These are phyloP conservation scores for Pantelozetes paolii DNA, from an alignment of 2,888 invertebrate species.

Conservation along the genomic window DNA sequence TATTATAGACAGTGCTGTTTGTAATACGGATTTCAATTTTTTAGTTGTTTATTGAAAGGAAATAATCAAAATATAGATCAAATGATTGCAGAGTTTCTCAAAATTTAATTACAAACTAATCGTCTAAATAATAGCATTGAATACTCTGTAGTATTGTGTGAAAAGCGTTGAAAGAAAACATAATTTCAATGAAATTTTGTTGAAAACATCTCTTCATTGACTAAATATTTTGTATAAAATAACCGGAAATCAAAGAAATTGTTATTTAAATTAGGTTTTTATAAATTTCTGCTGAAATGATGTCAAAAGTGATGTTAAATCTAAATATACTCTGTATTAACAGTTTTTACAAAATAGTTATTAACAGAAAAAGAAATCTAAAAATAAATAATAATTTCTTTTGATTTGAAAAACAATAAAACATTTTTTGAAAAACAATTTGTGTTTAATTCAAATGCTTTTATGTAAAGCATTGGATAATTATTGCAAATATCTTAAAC, in stretches of 20 bases:
- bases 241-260: conserved; percentile 12
- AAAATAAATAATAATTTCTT: too few relatives aligned
- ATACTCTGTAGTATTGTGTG: not conserved
- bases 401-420: too few relatives aligned
- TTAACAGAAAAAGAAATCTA: too few relatives aligned
- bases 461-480: too few relatives aligned
- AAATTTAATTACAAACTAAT: conserved; percentile 31
- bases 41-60: not conserved
- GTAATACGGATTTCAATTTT: not conserved
- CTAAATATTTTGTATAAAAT: not conserved
- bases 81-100: not conserved
- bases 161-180: not conserved
- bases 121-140: not conserved
- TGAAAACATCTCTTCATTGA: not conserved
- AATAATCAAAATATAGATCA: conserved; percentile 26
- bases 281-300: not conserved
- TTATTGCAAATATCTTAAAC: too few relatives aligned
- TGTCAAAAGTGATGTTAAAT: too few relatives aligned
- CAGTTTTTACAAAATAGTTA: too few relatives aligned
- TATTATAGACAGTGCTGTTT: not conserved
- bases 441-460: too few relatives aligned
- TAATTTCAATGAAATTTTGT: conserved; percentile 5
- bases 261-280: conserved; percentile 17
- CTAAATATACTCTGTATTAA: too few relatives aligned
- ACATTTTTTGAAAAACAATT: too few relatives aligned